A percentile compares a stretch with the other conserved stretches of the same genome.
These are phyloP conservation scores for Drosophila pachea DNA, from an alignment of 1,140 invertebrate genomes.

Conservation along the genomic window DNA sequence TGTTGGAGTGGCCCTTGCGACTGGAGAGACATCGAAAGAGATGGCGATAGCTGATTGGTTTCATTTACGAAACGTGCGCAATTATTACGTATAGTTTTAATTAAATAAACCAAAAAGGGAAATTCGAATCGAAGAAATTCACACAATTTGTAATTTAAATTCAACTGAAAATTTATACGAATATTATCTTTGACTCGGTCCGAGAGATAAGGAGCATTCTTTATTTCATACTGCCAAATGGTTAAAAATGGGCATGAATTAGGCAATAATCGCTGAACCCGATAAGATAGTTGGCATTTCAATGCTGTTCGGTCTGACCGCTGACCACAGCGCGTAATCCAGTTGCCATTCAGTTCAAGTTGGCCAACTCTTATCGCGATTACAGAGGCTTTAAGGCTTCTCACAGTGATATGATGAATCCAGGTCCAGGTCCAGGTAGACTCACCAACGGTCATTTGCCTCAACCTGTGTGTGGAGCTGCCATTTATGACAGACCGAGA, in stretches of 20 bases:
- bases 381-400: slow-evolving; percentile 5
- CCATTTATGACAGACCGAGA: too few species aligned
- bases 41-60: slow-evolving; percentile 3
- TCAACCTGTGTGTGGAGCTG: too few species aligned
- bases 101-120: slow-evolving; percentile 26
- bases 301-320: slow-evolving; percentile 7
- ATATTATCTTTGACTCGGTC: slow-evolving; percentile 2
- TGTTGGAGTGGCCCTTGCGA: slow-evolving; percentile 34
- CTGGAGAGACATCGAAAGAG: slow-evolving; percentile 3
- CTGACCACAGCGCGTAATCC: slow-evolving; percentile 15
- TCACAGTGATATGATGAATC: slow-evolving; percentile 24
- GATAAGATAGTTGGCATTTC: slow-evolving; percentile 30
- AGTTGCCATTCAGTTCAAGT: slow-evolving; percentile 5
- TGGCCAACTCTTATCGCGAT: slow-evolving; percentile 30
- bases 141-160: too few species aligned
- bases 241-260: slow-evolving; percentile 34
- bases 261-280: slow-evolving; percentile 34
- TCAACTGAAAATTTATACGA: too few species aligned
- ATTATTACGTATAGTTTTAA: slow-evolving; percentile 35
- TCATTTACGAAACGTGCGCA: slow-evolving; percentile 2
- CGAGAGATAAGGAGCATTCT: slow-evolving; percentile 32
- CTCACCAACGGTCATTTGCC: too few species aligned
- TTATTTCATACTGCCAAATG: slow-evolving; percentile 43
- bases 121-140: neutral
- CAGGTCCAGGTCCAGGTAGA: neutral